Percentiles rank a stretch among this genome's conserved stretches.
Evolutionary conservation across 2,888 invertebrate species (phyloP).

Genomic region (Serripes groenlandicus): DNA sequence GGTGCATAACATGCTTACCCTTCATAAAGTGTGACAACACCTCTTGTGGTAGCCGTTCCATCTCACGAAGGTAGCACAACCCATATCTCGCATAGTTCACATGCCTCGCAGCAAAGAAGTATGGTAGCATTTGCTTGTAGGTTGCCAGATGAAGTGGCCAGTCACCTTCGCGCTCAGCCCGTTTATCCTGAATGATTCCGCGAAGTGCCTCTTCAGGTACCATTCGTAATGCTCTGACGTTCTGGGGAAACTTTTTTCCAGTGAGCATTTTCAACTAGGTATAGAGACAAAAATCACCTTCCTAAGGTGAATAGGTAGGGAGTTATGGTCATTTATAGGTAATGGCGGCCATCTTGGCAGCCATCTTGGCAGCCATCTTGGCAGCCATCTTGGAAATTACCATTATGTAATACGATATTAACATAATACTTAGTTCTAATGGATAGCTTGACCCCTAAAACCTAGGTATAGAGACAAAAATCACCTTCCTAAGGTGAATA

Average conservation of each 20-base stretch:
- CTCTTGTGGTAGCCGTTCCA: constrained; percentile 51
- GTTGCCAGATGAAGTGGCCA: constrained; percentile 66
- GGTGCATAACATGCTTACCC: constrained; percentile 69
- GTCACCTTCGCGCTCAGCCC: constrained; percentile 66
- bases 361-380: too few relatives aligned
- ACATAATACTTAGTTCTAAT: too few relatives aligned
- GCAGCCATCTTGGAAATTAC: too few relatives aligned
- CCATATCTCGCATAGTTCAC: constrained; percentile 68
- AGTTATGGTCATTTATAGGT: too few relatives aligned
- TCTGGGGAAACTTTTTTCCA: constrained; percentile 65
- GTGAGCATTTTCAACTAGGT: constrained; percentile 63
- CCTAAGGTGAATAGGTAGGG: too few relatives aligned
- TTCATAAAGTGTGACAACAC: constrained; percentile 49
- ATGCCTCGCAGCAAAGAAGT: constrained; percentile 70
- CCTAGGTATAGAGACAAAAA: too few relatives aligned
- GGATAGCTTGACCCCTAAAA: too few relatives aligned
- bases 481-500: too few relatives aligned
- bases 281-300: too few relatives aligned
- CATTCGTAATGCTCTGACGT: constrained; percentile 44
- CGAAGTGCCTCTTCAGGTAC: constrained; percentile 42
- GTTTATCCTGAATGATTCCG: background rate
- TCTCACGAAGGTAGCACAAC: constrained; percentile 64
- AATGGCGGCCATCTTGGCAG: too few relatives aligned
- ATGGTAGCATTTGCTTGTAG: constrained; percentile 63
- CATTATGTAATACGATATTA: too few relatives aligned